phyloP scores from a whole-genome alignment of 2,113 vertebrate species.

The Jaculus jaculus region DNA sequence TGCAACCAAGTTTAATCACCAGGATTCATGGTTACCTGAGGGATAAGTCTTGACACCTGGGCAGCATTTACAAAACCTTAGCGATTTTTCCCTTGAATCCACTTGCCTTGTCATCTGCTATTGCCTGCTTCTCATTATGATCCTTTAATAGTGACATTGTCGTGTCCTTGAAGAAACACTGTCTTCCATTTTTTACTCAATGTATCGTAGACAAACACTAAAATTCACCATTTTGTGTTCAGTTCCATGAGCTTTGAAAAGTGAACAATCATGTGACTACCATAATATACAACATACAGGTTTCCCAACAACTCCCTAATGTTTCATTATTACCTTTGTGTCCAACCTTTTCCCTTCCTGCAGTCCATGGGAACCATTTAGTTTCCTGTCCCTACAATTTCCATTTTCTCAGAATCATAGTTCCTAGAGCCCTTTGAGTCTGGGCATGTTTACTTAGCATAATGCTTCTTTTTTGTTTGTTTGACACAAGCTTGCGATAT shows the following conservation, averaged over 20 bases:
- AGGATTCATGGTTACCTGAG: background rate
- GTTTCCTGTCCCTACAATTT: background rate
- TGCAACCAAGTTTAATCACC: background rate
- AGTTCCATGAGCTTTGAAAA: background rate
- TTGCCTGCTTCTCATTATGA: background rate
- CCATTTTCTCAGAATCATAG: background rate
- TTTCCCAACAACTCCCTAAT: background rate
- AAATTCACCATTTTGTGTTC: background rate
- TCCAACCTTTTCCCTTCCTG: background rate
- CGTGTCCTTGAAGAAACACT: background rate
- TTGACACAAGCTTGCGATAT: background rate
- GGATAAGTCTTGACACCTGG: background rate
- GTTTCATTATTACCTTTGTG: background rate
- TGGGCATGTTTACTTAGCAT: background rate
- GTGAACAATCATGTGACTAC: background rate
- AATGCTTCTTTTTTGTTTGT: background rate
- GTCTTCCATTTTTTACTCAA: background rate
- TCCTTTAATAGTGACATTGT: background rate
- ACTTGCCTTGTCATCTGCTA: background rate
- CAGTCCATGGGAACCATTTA: background rate
- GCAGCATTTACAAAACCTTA: background rate
- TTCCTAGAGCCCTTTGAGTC: background rate
- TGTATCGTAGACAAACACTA: background rate
- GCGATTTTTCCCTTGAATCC: background rate
- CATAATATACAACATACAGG: background rate